Evolutionary conservation across 2,888 invertebrate genomes (phyloP).

Genomic region (Andricus quercusramuli): DNA sequence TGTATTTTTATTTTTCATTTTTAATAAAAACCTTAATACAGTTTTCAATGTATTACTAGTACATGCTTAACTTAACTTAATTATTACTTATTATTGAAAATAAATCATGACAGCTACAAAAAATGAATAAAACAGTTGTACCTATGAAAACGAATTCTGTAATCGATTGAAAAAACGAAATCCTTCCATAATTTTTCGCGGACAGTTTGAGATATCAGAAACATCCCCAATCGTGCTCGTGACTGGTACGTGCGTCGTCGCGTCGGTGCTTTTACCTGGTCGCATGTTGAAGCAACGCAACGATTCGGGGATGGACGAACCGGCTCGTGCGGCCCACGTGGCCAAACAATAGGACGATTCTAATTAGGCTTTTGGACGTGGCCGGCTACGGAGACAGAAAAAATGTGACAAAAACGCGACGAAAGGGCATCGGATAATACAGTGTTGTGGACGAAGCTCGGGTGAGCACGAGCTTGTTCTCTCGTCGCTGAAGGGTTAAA

Average conservation of each 20-base stretch:
- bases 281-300: constrained; percentile 49
- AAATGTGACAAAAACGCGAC: constrained; percentile 69
- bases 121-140: not conserved
- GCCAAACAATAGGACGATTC: constrained; percentile 76
- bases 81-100: no score
- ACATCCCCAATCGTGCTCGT: constrained; percentile 21
- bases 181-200: not conserved
- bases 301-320: constrained; percentile 47
- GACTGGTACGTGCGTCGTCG: constrained; percentile 42
- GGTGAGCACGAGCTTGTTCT: constrained; percentile 47
- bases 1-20: no score
- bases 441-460: constrained; percentile 44
- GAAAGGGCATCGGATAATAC: constrained; percentile 53
- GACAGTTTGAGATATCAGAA: constrained; percentile 28
- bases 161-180: not conserved
- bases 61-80: no score
- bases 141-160: not conserved
- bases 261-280: constrained; percentile 53
- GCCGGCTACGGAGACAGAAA: constrained; percentile 58
- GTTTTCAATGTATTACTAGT: no score
- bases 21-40: no score
- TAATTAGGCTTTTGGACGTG: constrained; percentile 76
- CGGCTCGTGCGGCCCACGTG: constrained; percentile 78
- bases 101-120: no score
- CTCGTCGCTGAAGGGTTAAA: constrained; percentile 52